A percentile compares a stretch with the other conserved stretches of the same genome.
These are phyloP conservation scores for Drosophila erecta DNA, from an alignment of 1,140 invertebrate genomes.

Conservation along the genomic window DNA sequence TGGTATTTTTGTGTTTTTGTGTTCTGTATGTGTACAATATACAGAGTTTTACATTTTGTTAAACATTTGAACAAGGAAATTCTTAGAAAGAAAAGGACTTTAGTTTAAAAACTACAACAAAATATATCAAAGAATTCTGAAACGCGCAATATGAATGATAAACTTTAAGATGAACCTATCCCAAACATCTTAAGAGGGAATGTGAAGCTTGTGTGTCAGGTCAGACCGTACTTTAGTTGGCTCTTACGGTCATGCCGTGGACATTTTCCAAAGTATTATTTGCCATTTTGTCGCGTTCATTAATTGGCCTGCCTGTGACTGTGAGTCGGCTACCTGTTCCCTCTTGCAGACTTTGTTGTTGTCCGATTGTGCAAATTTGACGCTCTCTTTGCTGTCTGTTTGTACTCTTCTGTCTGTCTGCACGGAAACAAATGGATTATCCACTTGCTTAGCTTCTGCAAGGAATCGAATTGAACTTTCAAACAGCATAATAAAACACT, in stretches of 20 bases:
- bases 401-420: slow-evolving; percentile 3
- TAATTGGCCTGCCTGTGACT: slow-evolving; percentile 68
- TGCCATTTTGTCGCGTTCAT: slow-evolving; percentile 79
- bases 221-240: slow-evolving; percentile 1
- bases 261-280: slow-evolving; percentile 55
- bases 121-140: background rate
- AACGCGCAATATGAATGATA: background rate
- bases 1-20: no score
- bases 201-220: background rate
- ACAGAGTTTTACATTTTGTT: no score
- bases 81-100: no score
- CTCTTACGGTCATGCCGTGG: slow-evolving; percentile 16
- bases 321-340: slow-evolving; percentile 56
- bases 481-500: no score
- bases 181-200: background rate
- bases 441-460: no score
- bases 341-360: slow-evolving; percentile 7
- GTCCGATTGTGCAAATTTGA: slow-evolving; percentile 35
- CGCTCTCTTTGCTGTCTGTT: slow-evolving; percentile 14
- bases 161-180: background rate
- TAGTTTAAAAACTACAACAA: no score
- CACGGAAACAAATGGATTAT: background rate
- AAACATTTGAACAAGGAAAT: no score
- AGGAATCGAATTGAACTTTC: no score
- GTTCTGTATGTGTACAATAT: no score